phyloP scores from a whole-genome alignment of 2,113 vertebrate genomes.

The Chaetorhynchus papuensis region DNA sequence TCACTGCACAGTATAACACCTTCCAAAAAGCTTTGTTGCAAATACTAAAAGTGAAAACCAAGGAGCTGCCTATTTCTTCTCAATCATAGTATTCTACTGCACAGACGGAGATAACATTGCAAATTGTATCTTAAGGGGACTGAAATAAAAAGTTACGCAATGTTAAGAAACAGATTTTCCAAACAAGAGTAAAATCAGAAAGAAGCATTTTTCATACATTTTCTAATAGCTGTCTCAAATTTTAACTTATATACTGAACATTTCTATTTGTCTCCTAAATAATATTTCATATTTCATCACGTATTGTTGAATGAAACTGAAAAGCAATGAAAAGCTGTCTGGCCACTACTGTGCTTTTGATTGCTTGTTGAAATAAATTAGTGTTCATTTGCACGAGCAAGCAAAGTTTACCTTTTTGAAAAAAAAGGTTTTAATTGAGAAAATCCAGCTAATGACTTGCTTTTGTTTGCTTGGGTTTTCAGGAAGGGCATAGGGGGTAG shows the following conservation, averaged over 20 bases:
- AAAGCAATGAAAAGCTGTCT: neutral
- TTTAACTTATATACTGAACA: slow-evolving; percentile 47
- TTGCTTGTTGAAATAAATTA: slow-evolving; percentile 21
- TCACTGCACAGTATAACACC: neutral
- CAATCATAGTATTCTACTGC: neutral
- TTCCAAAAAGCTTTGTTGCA: slow-evolving; percentile 16
- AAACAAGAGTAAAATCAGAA: neutral
- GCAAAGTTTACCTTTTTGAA: neutral
- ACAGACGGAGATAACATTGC: slow-evolving; percentile 28
- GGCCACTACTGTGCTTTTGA: slow-evolving; percentile 24
- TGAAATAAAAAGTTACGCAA: slow-evolving; percentile 28
- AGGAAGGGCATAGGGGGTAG: neutral
- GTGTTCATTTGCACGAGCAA: neutral
- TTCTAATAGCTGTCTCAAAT: slow-evolving; percentile 33
- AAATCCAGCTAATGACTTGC: neutral
- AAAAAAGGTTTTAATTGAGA: neutral
- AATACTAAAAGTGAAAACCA: slow-evolving; percentile 47
- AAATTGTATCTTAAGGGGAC: neutral
- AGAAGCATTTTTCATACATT: slow-evolving; percentile 1
- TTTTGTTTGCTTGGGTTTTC: neutral
- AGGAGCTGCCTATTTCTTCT: slow-evolving; percentile 33
- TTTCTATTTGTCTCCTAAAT: slow-evolving; percentile 10
- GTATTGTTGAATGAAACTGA: slow-evolving; percentile 33
- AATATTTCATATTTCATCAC: slow-evolving; percentile 29
- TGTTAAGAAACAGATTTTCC: neutral